These are phyloP conservation scores for Myxocyprinus asiaticus DNA, from an alignment of 2,113 vertebrate species.

Conservation along the genomic window DNA sequence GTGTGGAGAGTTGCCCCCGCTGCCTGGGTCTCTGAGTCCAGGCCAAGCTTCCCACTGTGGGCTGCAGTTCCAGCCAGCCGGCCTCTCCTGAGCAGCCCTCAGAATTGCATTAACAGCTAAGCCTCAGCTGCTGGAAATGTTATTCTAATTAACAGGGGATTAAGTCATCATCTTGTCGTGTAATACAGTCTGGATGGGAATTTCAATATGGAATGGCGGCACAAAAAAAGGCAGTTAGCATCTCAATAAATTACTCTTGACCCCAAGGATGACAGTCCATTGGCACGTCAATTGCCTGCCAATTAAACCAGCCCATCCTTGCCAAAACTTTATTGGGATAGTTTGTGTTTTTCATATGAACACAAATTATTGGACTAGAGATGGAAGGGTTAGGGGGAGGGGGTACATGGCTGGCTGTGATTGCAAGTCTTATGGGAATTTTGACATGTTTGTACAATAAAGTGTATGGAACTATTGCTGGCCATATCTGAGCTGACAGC, in stretches of 20 bases:
- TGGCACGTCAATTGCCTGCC: conserved; percentile 75
- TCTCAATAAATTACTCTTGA: conserved; percentile 83
- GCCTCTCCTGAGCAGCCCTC: conserved; percentile 62
- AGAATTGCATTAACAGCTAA: conserved; percentile 56
- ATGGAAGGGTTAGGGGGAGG: conserved; percentile 51
- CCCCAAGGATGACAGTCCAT: conserved; percentile 77
- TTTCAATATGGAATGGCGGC: conserved; percentile 69
- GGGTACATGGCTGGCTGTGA: conserved; percentile 72
- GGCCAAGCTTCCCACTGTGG: conserved; percentile 49
- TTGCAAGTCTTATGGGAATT: conserved; percentile 75
- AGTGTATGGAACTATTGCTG: conserved; percentile 54
- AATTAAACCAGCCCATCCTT: conserved; percentile 76
- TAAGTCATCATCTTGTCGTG: conserved; percentile 79
- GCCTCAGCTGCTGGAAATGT: conserved; percentile 78
- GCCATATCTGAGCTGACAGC: conserved; percentile 53
- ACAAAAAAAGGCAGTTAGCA: conserved; percentile 70
- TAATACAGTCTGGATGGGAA: conserved; percentile 79
- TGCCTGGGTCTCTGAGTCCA: conserved; percentile 43
- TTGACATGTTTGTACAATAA: conserved; percentile 67
- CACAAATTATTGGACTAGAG: conserved; percentile 70
- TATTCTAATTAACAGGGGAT: conserved; percentile 82
- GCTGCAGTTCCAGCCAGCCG: conserved; percentile 43
- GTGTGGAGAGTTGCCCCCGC: conserved; percentile 46
- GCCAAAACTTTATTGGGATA: conserved; percentile 80
- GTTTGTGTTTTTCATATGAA: conserved; percentile 57